phyloP scores from a whole-genome alignment of 2,888 invertebrate species.

The Drosophila tripunctata region DNA sequence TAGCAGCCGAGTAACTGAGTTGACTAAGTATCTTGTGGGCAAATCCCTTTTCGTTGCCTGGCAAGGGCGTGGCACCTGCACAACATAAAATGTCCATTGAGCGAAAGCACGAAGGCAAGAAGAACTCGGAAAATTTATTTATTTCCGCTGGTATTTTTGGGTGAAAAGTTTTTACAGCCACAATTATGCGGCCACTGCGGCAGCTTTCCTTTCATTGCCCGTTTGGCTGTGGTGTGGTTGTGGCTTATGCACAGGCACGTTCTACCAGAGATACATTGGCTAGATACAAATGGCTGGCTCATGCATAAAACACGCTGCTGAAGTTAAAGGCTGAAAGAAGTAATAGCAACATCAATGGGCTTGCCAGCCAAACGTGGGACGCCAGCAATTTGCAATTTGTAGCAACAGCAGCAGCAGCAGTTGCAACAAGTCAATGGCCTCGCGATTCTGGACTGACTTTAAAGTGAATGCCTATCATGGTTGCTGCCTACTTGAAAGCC shows the following conservation, averaged over 20 bases:
- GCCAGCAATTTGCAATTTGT: conserved; percentile 1
- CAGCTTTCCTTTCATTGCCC: conserved; percentile 63
- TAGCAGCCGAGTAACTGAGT: too few species aligned
- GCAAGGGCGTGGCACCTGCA: conserved; percentile 32
- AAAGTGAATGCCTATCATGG: conserved; percentile 34
- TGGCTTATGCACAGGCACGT: conserved; percentile 47
- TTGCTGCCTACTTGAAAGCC: conserved; percentile 42
- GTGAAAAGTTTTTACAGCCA: conserved; percentile 45
- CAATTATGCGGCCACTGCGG: conserved; percentile 61
- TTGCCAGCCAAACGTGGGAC: conserved; percentile 13
- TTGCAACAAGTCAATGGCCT: conserved; percentile 45
- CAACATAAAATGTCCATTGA: conserved; percentile 43
- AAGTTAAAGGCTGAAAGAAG: conserved; percentile 6
- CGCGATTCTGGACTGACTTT: conserved; percentile 30
- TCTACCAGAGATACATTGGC: conserved; percentile 36
- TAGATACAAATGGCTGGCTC: conserved; percentile 42
- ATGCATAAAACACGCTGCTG: conserved; percentile 48
- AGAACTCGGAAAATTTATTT: conserved; percentile 56
- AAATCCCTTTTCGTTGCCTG: conserved; percentile 47
- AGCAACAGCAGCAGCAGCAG: background rate
- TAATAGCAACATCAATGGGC: conserved; percentile 15
- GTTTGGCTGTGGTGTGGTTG: conserved; percentile 13
- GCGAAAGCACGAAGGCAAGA: conserved; percentile 65
- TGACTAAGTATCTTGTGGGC: conserved; percentile 44
- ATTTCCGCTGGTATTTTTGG: conserved; percentile 47